Evolutionary conservation across 1,140 invertebrate species (phyloP).

Genomic region (Meteorus sp.): DNA sequence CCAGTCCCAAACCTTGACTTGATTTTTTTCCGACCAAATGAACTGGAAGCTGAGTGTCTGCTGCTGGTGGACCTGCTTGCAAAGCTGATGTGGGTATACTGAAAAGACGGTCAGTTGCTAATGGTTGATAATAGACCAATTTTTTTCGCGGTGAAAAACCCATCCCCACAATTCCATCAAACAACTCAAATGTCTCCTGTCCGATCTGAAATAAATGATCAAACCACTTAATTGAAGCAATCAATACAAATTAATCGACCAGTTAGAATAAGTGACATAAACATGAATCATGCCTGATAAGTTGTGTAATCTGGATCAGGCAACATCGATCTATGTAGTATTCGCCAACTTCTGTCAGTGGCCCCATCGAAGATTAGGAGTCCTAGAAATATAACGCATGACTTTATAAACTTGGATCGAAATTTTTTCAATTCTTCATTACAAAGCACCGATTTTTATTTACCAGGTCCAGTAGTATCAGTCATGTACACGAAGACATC

Average conservation of each 20-base stretch:
- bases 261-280: background rate
- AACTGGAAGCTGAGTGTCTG: conserved; percentile 71
- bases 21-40: conserved; percentile 77
- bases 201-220: conserved; percentile 50
- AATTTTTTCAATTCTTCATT: background rate
- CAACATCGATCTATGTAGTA: conserved; percentile 77
- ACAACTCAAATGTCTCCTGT: conserved; percentile 68
- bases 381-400: conserved; percentile 52
- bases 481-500: conserved; percentile 76
- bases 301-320: conserved; percentile 76
- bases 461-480: conserved; percentile 77
- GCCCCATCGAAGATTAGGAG: conserved; percentile 74
- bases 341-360: conserved; percentile 73
- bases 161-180: conserved; percentile 80
- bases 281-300: conserved; percentile 53
- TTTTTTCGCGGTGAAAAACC: conserved; percentile 69
- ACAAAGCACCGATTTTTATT: conserved; percentile 15
- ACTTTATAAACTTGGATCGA: background rate
- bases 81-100: conserved; percentile 73
- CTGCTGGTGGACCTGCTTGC: conserved; percentile 68
- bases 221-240: conserved; percentile 2
- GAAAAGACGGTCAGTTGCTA: conserved; percentile 79
- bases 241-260: background rate
- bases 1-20: conserved; percentile 75
- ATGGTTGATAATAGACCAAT: conserved; percentile 75